phyloP scores from a whole-genome alignment of 2,888 invertebrate genomes.

The Cecidostiba fungosa region DNA sequence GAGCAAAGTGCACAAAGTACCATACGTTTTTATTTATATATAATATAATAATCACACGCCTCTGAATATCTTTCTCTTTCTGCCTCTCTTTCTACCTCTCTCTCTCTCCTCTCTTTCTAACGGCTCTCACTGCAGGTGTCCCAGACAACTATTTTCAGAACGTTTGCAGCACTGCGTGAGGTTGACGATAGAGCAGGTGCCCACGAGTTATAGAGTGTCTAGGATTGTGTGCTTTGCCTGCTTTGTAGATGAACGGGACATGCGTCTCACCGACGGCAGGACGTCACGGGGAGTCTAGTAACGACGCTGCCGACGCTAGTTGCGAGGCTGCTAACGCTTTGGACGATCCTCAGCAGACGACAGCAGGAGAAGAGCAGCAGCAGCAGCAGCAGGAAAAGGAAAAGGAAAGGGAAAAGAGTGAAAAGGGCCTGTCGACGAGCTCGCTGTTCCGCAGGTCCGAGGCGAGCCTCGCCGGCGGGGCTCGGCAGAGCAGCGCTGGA shows the following conservation, averaged over 20 bases:
- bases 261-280: constrained; percentile 84
- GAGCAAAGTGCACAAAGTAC: constrained; percentile 1
- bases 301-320: constrained; percentile 69
- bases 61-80: neutral
- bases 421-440: constrained; percentile 45
- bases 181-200: neutral
- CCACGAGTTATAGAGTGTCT: constrained; percentile 6
- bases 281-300: constrained; percentile 68
- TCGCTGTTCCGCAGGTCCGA: constrained; percentile 62
- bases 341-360: neutral
- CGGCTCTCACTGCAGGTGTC: too few relatives aligned
- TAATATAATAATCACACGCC: too few relatives aligned
- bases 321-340: neutral
- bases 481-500: constrained; percentile 68
- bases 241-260: constrained; percentile 88
- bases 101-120: neutral
- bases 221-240: constrained; percentile 61
- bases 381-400: constrained; percentile 68
- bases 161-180: neutral
- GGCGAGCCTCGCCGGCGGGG: constrained; percentile 64
- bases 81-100: neutral
- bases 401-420: constrained; percentile 28
- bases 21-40: neutral
- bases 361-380: constrained; percentile 62
- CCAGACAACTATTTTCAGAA: neutral